Base-by-base conservation (phyloP, 2,797 vertebrate species). In the Syndactyla subalaris region DNA sequence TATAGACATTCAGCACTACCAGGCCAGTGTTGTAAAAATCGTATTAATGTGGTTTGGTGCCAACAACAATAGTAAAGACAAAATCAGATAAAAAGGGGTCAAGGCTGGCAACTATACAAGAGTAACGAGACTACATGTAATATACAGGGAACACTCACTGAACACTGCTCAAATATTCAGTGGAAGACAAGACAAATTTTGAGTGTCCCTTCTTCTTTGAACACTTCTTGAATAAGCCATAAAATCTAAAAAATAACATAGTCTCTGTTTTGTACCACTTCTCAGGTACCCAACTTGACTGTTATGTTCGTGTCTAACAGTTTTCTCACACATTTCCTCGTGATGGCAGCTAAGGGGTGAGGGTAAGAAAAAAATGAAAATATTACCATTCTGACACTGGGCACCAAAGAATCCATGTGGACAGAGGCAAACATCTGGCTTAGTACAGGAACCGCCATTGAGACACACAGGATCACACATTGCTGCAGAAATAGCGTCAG, bases 381-480 rank as follows among this genome's bases (percentile, higher is more conserved):
- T 4, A 80, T 98, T 98, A 99, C 99, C 98, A 59, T 99, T 99
- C 95, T 99, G 99, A 98, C 99, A 99, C 74, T 98, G 98, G 38
- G 97, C 97, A 88, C 99, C 99, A 55, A 98, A 99, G 98, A 99
- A 99, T 96, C 99, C 99, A 63, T 87, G 93, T 65, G 98, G 99
- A 97, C 99, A 99, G 89, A 98, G 93, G 38, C 99, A 99, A 95
- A 97, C 87, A 85, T 98, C 97, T 87, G 99, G 98, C 87, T 98
- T 99, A 12, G 97, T 95, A 95, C 99, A 99, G 20, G 98, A 98
- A 63, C 99, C 99, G 95, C 99, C 99, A 22, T 99, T 99, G 93
- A 99, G 98, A 96, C 99, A 99, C 18, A 99, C 93, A 0, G 99
- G 99, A 57, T 97, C 97, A 95, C 99, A 99, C 17, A 98, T 57